Evolutionary conservation across 2,113 vertebrate species (phyloP).

Genomic region (Leucoraja erinaceus): DNA sequence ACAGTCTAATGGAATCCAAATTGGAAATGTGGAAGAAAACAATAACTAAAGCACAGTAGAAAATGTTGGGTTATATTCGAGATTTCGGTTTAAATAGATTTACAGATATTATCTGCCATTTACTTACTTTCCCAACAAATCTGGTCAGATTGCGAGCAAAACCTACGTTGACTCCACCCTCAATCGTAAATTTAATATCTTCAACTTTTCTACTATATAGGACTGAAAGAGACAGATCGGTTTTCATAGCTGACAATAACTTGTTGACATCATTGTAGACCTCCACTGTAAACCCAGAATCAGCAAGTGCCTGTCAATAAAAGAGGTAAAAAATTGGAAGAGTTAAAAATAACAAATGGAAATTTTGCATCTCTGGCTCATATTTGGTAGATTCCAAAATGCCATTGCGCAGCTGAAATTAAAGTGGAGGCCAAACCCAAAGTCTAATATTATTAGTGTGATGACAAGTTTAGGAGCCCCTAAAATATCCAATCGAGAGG

Average conservation of each 20-base stretch:
- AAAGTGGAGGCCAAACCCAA: not conserved
- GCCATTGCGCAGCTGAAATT: not conserved
- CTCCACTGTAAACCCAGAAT: constrained; percentile 62
- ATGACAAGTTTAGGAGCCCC: not conserved
- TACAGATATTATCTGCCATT: not conserved
- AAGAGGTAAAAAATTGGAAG: constrained; percentile 2
- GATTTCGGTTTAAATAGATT: not conserved
- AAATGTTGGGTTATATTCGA: not conserved
- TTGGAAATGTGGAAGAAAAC: not conserved
- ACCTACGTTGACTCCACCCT: not conserved
- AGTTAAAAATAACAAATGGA: not conserved
- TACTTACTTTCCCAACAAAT: constrained; percentile 60
- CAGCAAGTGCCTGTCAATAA: constrained; percentile 69
- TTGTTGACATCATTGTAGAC: constrained; percentile 56
- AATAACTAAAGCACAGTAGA: not conserved
- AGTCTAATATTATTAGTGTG: not conserved
- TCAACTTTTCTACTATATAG: constrained; percentile 50
- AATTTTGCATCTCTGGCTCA: too few species aligned
- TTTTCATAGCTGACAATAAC: constrained; percentile 58
- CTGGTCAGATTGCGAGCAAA: constrained; percentile 60
- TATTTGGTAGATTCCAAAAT: not conserved
- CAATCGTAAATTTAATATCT: accelerated
- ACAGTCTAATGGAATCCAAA: not conserved
- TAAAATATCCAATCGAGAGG: not conserved
- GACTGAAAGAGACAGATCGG: not conserved